phyloP scores from a whole-genome alignment of 92 coral and sea anemone genomes.

The Phenganax subtilis region DNA sequence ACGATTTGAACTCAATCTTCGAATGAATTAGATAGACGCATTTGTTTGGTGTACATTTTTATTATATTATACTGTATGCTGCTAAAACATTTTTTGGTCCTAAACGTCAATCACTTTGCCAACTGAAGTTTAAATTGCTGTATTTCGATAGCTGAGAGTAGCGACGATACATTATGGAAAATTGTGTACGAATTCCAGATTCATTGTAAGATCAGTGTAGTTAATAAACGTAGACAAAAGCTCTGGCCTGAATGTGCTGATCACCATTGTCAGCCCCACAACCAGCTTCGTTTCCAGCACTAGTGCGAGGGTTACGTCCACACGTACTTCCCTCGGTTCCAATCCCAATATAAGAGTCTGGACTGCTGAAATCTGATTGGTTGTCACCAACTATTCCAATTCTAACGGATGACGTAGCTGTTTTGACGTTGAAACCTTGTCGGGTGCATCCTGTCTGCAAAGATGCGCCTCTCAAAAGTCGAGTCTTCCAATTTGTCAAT shows the following conservation, averaged over 20 bases:
- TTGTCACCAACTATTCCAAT: conserved; percentile 25
- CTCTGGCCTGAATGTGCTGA: conserved; percentile 3
- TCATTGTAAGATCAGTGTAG: no score
- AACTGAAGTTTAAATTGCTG: no score
- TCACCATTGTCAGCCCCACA: conserved; percentile 21
- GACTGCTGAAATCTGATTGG: background rate
- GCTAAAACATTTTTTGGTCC: no score
- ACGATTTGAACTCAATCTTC: no score
- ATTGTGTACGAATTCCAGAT: no score
- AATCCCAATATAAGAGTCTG: conserved; percentile 35
- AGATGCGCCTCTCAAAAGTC: background rate
- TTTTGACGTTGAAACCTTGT: conserved; percentile 22
- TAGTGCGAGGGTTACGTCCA: conserved; percentile 12
- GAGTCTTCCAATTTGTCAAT: background rate
- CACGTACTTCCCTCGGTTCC: conserved; percentile 19
- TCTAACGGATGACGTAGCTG: background rate
- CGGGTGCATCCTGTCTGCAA: conserved; percentile 19
- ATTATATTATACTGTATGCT: no score
- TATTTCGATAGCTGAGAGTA: background rate
- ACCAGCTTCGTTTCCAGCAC: conserved; percentile 37
- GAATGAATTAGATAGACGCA: no score
- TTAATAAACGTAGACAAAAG: conserved; percentile 36
- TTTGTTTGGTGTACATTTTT: no score
- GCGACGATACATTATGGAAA: background rate
- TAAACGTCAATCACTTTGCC: no score